A percentile compares a stretch with the other conserved stretches of the same genome.
These are phyloP conservation scores for Archocentrus centrarchus DNA, from an alignment of 2,113 vertebrate species.

Conservation along the genomic window DNA sequence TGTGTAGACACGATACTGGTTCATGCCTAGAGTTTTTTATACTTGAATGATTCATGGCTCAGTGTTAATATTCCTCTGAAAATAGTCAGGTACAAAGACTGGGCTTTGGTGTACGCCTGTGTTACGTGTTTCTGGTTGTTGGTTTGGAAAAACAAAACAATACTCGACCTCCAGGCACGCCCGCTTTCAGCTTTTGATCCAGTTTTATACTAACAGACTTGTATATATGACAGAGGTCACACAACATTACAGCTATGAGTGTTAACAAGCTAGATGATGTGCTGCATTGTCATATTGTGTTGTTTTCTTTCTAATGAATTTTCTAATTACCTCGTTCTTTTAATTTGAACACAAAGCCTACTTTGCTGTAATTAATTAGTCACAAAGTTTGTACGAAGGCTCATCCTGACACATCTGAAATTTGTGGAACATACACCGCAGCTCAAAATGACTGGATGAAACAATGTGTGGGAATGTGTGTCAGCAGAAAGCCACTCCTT, in stretches of 20 bases:
- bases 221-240: not conserved
- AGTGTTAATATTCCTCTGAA: not conserved
- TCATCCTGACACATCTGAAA: not conserved
- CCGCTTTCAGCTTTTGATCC: not conserved
- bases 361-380: not conserved
- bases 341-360: not conserved
- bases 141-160: not conserved
- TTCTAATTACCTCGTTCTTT: not conserved
- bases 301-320: not conserved
- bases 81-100: not conserved
- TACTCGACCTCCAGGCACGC: not conserved
- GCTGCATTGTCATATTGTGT: not conserved
- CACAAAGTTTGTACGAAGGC: not conserved
- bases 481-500: slow-evolving; percentile 66
- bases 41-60: not conserved
- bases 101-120: not conserved
- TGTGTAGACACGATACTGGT: not conserved
- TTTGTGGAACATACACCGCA: not conserved
- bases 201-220: not conserved
- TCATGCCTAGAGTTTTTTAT: not conserved
- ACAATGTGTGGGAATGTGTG: slow-evolving; percentile 55
- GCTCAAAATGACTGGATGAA: slow-evolving; percentile 18
- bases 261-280: not conserved
- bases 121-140: not conserved
- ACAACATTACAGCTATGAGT: not conserved